These are phyloP conservation scores for Entomobrya proxima DNA, from an alignment of 2,888 invertebrate species.

Conservation along the genomic window DNA sequence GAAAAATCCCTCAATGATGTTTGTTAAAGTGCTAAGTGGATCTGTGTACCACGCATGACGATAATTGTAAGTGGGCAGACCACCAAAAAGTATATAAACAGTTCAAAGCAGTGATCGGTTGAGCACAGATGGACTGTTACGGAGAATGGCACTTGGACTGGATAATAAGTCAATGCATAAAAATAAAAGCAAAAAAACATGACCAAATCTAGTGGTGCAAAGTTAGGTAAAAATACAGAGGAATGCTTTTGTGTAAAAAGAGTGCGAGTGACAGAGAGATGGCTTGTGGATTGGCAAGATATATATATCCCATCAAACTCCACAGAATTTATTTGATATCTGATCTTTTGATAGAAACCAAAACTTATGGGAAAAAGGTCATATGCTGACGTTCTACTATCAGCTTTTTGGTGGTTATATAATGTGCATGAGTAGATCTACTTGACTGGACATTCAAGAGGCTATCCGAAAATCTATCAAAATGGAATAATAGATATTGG, in stretches of 20 bases:
- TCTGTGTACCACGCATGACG: too few species aligned
- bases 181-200: background rate
- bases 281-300: conserved; percentile 8
- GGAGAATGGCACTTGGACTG: too few species aligned
- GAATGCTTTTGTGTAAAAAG: conserved; percentile 6
- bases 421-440: conserved; percentile 35
- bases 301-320: conserved; percentile 40
- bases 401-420: conserved; percentile 38
- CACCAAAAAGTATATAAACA: too few species aligned
- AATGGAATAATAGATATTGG: conserved; percentile 26
- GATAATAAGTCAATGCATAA: background rate
- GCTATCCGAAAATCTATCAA: conserved; percentile 47
- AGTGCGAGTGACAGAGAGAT: conserved; percentile 1
- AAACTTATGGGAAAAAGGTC: conserved; percentile 62
- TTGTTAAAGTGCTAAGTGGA: too few species aligned
- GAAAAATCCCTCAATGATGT: too few species aligned
- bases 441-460: conserved; percentile 59
- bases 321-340: conserved; percentile 58
- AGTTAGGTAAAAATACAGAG: background rate
- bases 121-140: too few species aligned
- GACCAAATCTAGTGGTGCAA: background rate
- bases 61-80: too few species aligned
- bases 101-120: too few species aligned
- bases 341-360: conserved; percentile 63
- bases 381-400: conserved; percentile 57